Base-by-base conservation (phyloP, 1,140 invertebrate genomes). In the Calosoma granatense region DNA sequence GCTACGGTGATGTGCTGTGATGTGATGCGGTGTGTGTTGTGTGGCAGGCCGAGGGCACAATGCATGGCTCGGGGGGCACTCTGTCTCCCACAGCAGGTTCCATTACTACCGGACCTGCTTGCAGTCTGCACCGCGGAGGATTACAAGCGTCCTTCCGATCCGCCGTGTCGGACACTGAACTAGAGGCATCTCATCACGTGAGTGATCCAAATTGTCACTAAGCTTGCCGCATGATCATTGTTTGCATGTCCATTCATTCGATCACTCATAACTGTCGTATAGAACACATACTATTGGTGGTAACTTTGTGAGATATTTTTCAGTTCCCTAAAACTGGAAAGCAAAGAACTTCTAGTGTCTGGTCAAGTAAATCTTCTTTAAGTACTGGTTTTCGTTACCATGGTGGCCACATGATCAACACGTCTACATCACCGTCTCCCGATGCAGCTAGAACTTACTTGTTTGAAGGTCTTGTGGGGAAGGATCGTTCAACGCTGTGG, bases 81-180 rank as follows among this genome's bases (percentile, higher is more conserved):
- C 63, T 75, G 20, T 77, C 76, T 63, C 82, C 76, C 61, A 78
- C 76, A 61, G 81, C 84, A 64, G 87, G 87, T 64, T 88, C 86
- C 68, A 87, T 89, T 71, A 87, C 86, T 61, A 88, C 87, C 61
- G 90, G 90, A 74, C 86, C 87, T 58, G 82, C 83, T 58, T 74
- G 71, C 75, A 73, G 76, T 59, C 61, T 74, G 51, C 72, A 78
- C 64, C 75, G 78, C 62, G 77, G 78, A 66, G 78, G 78, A 63
- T 75, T 73, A 56, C 75, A 71, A 67, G 72, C 67, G 59, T 87
- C 87, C 51, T 85, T 89, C 74, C 82, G 91, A 64, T 92, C 90
- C 62, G 90, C 92, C 54, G 86, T 94, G 60, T 95, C 92, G 61
- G 94, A 97, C 75, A 94, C 90, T 67, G 94, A 96, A 78, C 83